phyloP scores from a whole-genome alignment of 2,797 vertebrate species.

The Sorex maritimensis region DNA sequence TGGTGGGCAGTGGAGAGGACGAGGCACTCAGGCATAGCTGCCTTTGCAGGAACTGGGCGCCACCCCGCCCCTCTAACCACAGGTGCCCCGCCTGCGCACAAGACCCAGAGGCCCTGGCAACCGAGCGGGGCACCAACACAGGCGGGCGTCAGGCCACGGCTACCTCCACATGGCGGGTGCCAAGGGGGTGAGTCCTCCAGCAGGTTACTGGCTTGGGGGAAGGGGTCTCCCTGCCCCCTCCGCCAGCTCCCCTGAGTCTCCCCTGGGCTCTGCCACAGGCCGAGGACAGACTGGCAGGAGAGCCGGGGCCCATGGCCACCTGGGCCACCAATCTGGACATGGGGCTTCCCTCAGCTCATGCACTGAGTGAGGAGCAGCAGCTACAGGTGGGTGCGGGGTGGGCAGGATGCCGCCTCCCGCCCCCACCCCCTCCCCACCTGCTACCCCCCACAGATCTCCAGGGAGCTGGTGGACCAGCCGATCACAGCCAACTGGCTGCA shows the following conservation, averaged over 20 bases:
- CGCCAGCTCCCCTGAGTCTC: background rate
- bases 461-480: slow-evolving; percentile 94
- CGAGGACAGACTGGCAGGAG: slow-evolving; percentile 73
- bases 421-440: background rate
- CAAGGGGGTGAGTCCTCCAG: background rate
- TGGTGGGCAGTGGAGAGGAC: too few species aligned
- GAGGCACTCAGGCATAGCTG: too few species aligned
- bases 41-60: background rate
- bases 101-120: background rate
- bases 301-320: slow-evolving; percentile 86
- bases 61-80: background rate
- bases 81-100: background rate
- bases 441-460: slow-evolving; percentile 92
- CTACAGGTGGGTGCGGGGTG: slow-evolving; percentile 91
- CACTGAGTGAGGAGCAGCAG: slow-evolving; percentile 92
- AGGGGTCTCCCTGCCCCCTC: background rate
- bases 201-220: background rate
- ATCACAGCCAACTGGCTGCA: slow-evolving; percentile 92
- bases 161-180: too few species aligned
- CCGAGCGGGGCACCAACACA: too few species aligned
- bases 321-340: slow-evolving; percentile 89
- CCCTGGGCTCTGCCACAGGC: background rate
- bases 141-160: too few species aligned
- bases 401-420: background rate
- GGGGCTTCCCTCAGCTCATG: slow-evolving; percentile 88